phyloP scores from a whole-genome alignment of 2,113 vertebrate species.

The Girardinichthys multiradiatus region DNA sequence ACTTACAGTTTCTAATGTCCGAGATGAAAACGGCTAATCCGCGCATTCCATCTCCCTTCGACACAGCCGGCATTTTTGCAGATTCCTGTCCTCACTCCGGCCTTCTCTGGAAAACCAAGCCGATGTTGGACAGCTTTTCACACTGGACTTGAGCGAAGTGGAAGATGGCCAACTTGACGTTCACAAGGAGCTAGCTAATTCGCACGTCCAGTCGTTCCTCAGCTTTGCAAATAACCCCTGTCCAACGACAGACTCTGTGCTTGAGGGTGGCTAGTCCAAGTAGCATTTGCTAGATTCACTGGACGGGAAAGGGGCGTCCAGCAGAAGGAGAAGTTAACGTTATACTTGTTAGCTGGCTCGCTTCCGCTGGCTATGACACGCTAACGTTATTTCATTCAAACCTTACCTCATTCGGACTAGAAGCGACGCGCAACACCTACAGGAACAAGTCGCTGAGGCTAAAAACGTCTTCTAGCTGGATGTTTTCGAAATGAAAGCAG shows the following conservation, averaged over 20 bases:
- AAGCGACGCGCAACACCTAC: constrained; percentile 10
- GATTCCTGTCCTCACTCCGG: constrained; percentile 57
- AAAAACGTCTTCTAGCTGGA: not conserved
- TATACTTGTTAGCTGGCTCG: constrained; percentile 61
- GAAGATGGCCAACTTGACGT: constrained; percentile 46
- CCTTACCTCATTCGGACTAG: constrained; percentile 35
- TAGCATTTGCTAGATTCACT: constrained; percentile 42
- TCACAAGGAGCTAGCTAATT: constrained; percentile 12
- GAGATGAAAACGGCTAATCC: constrained; percentile 95
- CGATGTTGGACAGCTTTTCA: constrained; percentile 24
- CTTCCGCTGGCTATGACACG: constrained; percentile 67
- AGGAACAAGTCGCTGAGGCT: not conserved
- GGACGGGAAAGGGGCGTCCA: constrained; percentile 24
- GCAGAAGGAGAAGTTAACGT: constrained; percentile 32
- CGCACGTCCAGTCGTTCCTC: not conserved
- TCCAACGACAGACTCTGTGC: not conserved
- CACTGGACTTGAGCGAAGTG: no score
- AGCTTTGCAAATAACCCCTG: constrained; percentile 4
- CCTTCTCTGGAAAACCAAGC: constrained; percentile 52
- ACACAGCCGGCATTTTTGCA: constrained; percentile 92
- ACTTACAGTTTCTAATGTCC: constrained; percentile 94
- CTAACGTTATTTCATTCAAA: constrained; percentile 80
- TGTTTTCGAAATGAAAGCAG: not conserved
- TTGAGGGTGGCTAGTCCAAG: constrained; percentile 8
- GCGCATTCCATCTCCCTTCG: constrained; percentile 95